Evolutionary conservation across 2,888 invertebrate species (phyloP), one percentile per base, ranked within the genome.

Genomic region (Lepidochrysops patricia): DNA sequence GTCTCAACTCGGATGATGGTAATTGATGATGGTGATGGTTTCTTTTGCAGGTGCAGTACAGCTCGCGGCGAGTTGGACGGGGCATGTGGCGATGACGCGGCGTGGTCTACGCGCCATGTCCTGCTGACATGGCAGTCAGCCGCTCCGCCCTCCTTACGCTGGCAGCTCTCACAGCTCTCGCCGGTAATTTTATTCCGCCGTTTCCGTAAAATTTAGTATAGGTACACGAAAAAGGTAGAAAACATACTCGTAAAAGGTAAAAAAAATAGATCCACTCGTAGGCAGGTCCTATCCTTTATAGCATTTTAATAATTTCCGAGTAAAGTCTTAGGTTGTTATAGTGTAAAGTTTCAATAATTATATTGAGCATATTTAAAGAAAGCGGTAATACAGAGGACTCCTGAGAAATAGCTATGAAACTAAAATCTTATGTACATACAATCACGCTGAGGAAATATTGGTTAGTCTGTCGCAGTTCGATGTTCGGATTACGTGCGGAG

Each of bases 81-180:
- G 73, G 69, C 66, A 69, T 78, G 84, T 81, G 84, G 82, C 85
- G 87, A 84, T 82, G 84, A 80, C 77, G 76, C 77, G 75, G 72
- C 76, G 76, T 74, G 70, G 67, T 63, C 70, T 77, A 76, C 81
- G 78, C 84, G 84, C 79, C 85, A 82, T 84, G 88, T 79, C 80
- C 74, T 82, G 86, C 85, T 88, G 88, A 86, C 85, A 89, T 88
- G 88, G 88, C 88, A 77, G 78, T 77, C 81, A 83, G 87, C 86
- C 84, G 85, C 87, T 81, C 84, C 82, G 81, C 86, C 74, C 82
- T 89, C 75, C 82, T 87, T 75, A 77, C 86, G 76, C 77, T 87
- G 78, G 83, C 86, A 82, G 82, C 83, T 76, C 77, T 87, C 77
- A 80, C 86, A 80, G 85, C 84, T 82, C 81, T 89, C 73, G 79